A percentile compares a stretch with the other conserved stretches of the same genome.
Evolutionary conservation across 2,113 vertebrate species (phyloP).

Genomic region (Camelus dromedarius): DNA sequence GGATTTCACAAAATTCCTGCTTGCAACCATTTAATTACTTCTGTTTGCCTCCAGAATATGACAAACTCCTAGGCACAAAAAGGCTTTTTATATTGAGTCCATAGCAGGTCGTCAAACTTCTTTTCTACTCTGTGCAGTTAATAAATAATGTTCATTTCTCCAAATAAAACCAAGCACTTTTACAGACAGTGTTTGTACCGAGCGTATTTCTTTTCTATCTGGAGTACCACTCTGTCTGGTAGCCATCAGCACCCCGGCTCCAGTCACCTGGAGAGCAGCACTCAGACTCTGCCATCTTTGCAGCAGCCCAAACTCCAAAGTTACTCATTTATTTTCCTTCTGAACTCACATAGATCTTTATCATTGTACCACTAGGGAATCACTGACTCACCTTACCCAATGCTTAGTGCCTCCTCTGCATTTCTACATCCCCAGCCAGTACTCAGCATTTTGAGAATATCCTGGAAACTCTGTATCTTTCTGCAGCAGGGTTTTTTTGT

Average conservation of each 20-base stretch:
- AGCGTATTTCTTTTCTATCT: neutral
- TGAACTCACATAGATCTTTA: neutral
- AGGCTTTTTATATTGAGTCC: neutral
- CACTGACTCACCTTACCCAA: neutral
- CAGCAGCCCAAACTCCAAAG: neutral
- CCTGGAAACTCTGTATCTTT: neutral
- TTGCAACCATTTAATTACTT: neutral
- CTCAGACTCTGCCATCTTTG: neutral
- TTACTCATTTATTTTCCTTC: neutral
- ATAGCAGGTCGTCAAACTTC: neutral
- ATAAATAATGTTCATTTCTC: neutral
- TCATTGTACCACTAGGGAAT: neutral
- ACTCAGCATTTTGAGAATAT: neutral
- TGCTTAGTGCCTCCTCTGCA: neutral
- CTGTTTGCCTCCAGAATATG: neutral
- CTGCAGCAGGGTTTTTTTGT: neutral
- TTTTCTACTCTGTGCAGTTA: neutral
- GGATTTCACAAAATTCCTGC: neutral
- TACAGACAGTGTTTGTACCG: neutral
- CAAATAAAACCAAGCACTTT: neutral
- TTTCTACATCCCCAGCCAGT: neutral
- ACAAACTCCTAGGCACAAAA: neutral
- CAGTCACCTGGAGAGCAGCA: neutral
- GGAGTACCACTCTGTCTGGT: neutral
- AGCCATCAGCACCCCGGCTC: accelerated